These are phyloP conservation scores for Episyrphus balteatus DNA, from an alignment of 1,140 invertebrate species.

Conservation along the genomic window DNA sequence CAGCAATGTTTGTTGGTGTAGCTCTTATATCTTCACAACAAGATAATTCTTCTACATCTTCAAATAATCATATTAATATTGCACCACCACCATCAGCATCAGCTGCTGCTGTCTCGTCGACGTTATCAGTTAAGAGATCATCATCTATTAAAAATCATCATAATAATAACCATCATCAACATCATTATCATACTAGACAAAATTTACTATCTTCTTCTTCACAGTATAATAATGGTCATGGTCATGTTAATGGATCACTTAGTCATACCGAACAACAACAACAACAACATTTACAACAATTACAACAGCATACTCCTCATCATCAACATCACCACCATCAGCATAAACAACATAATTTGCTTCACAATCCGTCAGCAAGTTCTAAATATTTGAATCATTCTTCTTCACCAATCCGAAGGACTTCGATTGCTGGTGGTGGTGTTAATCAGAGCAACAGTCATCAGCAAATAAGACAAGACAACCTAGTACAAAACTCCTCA, in stretches of 20 bases:
- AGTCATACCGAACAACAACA: constrained; percentile 16
- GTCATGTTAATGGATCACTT: no score
- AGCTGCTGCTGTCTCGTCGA: constrained; percentile 1
- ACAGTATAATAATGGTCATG: no score
- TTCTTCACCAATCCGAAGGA: no score
- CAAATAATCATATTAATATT: constrained; percentile 2
- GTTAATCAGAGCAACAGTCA: no score
- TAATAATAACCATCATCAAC: constrained; percentile 26
- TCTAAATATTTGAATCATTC: no score
- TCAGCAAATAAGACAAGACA: no score
- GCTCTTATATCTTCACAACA: constrained; percentile 6
- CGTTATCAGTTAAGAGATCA: constrained; percentile 17
- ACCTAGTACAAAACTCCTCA: no score
- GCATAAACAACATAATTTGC: constrained; percentile 8
- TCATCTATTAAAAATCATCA: constrained; percentile 16
- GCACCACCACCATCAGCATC: constrained; percentile 2
- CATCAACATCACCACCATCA: no score
- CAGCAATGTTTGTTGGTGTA: constrained; percentile 17
- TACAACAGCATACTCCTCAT: constrained; percentile 9
- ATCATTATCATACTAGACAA: constrained; percentile 18
- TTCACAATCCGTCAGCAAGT: not conserved
- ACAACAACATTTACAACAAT: constrained; percentile 20
- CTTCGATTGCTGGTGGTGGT: no score
- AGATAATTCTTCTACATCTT: not conserved
- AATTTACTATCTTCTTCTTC: no score